Evolutionary conservation across 2,113 vertebrate species (phyloP).

Genomic region (Astur gentilis): DNA sequence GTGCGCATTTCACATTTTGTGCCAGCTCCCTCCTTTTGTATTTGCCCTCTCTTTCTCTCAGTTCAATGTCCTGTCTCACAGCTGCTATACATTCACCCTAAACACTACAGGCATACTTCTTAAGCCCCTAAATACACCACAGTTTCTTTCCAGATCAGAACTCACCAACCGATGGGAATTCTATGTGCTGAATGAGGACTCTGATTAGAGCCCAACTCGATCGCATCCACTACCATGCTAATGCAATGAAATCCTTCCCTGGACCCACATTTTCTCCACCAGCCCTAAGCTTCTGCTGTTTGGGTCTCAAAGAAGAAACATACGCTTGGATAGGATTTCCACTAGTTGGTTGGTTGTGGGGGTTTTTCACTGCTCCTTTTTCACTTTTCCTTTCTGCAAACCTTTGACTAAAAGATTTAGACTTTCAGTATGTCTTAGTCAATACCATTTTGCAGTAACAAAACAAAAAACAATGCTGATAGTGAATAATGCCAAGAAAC

Average conservation of each 20-base stretch:
- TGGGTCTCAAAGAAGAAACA: background rate
- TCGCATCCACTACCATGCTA: accelerated
- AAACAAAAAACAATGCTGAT: background rate
- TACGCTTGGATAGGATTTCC: background rate
- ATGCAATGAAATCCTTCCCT: background rate
- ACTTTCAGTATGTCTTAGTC: background rate
- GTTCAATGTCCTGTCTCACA: background rate
- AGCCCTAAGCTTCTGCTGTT: background rate
- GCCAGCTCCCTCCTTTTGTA: background rate
- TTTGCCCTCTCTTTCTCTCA: background rate
- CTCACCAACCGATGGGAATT: background rate
- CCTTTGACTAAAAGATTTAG: background rate
- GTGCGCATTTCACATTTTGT: background rate
- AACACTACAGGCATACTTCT: background rate
- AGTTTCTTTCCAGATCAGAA: background rate
- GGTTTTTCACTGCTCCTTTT: background rate
- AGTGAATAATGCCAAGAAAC: background rate
- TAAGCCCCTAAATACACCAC: background rate
- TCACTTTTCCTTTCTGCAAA: background rate
- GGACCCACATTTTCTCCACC: background rate
- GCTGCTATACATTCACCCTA: background rate
- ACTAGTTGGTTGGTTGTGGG: background rate
- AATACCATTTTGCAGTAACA: background rate
- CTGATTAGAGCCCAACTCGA: background rate
- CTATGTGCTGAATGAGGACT: background rate